Base-by-base conservation (phyloP, 1,140 invertebrate species). In the Solen grandis region DNA sequence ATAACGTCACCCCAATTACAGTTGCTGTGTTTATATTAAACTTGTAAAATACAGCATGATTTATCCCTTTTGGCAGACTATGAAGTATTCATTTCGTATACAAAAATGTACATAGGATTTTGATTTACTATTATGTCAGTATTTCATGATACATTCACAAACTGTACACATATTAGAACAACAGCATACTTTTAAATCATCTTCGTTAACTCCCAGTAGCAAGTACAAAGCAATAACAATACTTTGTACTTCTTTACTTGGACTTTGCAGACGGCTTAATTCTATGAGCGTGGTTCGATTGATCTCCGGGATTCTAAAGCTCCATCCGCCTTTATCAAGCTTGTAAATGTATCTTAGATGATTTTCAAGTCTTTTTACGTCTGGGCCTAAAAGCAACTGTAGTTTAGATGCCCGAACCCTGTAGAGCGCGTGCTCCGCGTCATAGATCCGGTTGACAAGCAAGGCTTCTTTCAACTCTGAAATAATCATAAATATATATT, bases 291-390 rank as follows among this genome's bases (percentile, higher is more conserved):
- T 57, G 16, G 52, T 54, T 55, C 75, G 29, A 38, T 78, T 65
- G 16, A 78, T 78, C 29, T 68, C 65, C 16, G 75, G 75, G 16
- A 78, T 60, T 5, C 69, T 65, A 57, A 33, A 65, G 0, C n/a
- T 68, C 75, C 75, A 78, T n/a, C 75, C 75, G 22, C 63, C 75
- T 19, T 8, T 46, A 19, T 78, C 63, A 33, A 78, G 55, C 36
- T 57, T 59, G 16, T 46, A 33, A 0, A 78, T n/a, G n/a, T 66
- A 38, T 22, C 69, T 25, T 38, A 78, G 57, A 33, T 78, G 75
- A 31, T 52, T 65, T 25, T 78, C 65, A 10, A 69, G 63, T 25
- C 41, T 55, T 8, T 19, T 19, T 3, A 66, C 27, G 19, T 78
- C 75, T 59, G 59, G 68, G 10, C 5, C 65, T 78, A 78, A 60